A percentile compares a stretch with the other conserved stretches of the same genome.
Conservation (phyloP, 2,797 vertebrate species). For the Rhinichthys osculus region DNA sequence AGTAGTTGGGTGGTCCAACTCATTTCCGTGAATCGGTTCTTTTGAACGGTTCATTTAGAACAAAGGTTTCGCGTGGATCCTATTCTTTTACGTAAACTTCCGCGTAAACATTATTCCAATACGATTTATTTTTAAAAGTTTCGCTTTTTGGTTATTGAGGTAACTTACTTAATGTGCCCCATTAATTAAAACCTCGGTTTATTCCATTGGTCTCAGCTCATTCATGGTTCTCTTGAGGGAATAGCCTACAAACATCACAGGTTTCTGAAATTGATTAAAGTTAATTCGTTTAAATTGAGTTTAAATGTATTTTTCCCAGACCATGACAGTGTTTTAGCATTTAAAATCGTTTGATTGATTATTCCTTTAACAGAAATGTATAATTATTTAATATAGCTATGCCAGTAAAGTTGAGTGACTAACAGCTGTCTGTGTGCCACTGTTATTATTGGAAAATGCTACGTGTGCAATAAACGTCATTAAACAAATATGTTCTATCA, state of each 20-base stretch:
- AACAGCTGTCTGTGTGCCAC: neutral
- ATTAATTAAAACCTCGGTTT: neutral
- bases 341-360: neutral
- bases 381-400: neutral
- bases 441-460: constrained; percentile 32
- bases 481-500: constrained; percentile 60
- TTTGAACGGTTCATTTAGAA: constrained; percentile 7
- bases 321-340: neutral
- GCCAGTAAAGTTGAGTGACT: neutral
- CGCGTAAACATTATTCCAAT: neutral
- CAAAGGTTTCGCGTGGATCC: neutral
- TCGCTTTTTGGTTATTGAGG: too few species aligned
- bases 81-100: neutral
- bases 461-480: constrained; percentile 66
- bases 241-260: neutral
- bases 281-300: neutral
- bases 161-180: neutral
- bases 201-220: neutral
- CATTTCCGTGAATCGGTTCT: constrained; percentile 19
- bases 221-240: neutral
- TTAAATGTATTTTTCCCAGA: neutral
- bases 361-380: neutral
- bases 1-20: neutral
- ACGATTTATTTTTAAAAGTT: neutral
- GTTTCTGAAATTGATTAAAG: neutral